Conservation (phyloP, 2,888 invertebrate genomes). For the Scaptomyza tumidula region DNA sequence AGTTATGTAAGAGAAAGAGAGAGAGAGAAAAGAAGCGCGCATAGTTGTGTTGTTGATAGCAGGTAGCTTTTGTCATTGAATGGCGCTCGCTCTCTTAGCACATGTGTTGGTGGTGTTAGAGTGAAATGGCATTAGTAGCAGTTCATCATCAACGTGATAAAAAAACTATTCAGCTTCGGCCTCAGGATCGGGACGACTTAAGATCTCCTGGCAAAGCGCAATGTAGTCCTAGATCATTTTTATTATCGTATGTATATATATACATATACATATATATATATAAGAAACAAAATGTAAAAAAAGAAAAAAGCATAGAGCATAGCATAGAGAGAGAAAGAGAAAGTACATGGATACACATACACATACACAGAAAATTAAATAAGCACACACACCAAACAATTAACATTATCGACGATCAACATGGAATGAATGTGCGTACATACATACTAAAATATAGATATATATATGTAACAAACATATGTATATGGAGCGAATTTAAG, state of each 20-base stretch:
- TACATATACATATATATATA: slow-evolving; percentile 12
- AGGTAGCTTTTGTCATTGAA: slow-evolving; percentile 43
- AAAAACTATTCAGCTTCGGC: slow-evolving; percentile 63
- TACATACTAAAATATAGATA: neutral
- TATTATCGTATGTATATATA: slow-evolving; percentile 30
- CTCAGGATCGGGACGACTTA: slow-evolving; percentile 84
- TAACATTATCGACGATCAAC: slow-evolving; percentile 22
- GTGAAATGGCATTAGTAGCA: slow-evolving; percentile 45
- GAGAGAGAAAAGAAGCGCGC: slow-evolving; percentile 8
- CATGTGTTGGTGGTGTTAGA: slow-evolving; percentile 30
- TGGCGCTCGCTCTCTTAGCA: slow-evolving; percentile 9
- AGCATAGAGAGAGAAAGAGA: slow-evolving; percentile 46
- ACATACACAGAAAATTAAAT: slow-evolving; percentile 15
- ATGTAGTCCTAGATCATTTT: slow-evolving; percentile 80
- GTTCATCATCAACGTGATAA: slow-evolving; percentile 19
- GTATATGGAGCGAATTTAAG: slow-evolving; percentile 14
- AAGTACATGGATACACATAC: neutral
- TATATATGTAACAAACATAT: slow-evolving; percentile 9
- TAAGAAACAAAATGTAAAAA: slow-evolving; percentile 4
- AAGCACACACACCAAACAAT: slow-evolving; percentile 36
- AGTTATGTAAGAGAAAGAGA: neutral
- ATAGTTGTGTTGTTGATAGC: slow-evolving; percentile 20
- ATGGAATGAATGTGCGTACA: slow-evolving; percentile 21
- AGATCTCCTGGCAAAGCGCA: slow-evolving; percentile 84
- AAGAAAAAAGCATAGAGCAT: slow-evolving; percentile 48